Base-by-base conservation (phyloP, 2,888 invertebrate species). In the Phrixothrix hirtus region DNA sequence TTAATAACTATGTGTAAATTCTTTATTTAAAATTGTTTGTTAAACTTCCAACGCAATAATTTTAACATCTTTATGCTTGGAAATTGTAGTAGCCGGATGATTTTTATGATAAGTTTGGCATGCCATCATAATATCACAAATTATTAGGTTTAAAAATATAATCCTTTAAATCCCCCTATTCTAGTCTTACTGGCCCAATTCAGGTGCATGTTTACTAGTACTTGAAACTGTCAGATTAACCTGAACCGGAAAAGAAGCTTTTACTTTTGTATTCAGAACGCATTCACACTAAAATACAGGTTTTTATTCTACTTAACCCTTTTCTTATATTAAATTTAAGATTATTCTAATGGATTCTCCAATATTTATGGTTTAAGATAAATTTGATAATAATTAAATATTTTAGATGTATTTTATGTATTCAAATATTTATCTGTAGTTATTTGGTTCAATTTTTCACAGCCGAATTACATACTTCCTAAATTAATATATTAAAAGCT, bases 171-270 rank as follows among this genome's bases (percentile, higher is more conserved):
- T 46, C 52, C 42, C 27, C 27, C 48, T 53, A 55, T 58, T 58
- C 50, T 55, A 53, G 46, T 47, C 31, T 44, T 16, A 17, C 25
- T 29, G 42, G 32, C 15, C 32, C 50, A 47, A 55, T 55, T 53
- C 53, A 47, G 34, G 34, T 26, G 17, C 41, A 51, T 54, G 58
- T 56, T 59, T 59, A 45, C 54, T 54, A 45, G 58, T 56, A 59
- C 58, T 59, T 56, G 58, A 56, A 54, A 26, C 51, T 59, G 58
- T 59, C 58, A 44, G 58, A 59, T 59, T 59, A 59, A 31, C 26
- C 42, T 42, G 42, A 39, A 51, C 53, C 54, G 54, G 56, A 54
- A 56, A 59, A 56, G 44, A 48, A 54, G 50, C 47, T 58, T 59
- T 59, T 35, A 36, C 45, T 45, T 58, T 47, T 54, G 51, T 42